Percentiles rank a stretch among this genome's conserved stretches.
These are phyloP conservation scores for Gambusia affinis DNA, from an alignment of 2,113 vertebrate species.

Conservation along the genomic window DNA sequence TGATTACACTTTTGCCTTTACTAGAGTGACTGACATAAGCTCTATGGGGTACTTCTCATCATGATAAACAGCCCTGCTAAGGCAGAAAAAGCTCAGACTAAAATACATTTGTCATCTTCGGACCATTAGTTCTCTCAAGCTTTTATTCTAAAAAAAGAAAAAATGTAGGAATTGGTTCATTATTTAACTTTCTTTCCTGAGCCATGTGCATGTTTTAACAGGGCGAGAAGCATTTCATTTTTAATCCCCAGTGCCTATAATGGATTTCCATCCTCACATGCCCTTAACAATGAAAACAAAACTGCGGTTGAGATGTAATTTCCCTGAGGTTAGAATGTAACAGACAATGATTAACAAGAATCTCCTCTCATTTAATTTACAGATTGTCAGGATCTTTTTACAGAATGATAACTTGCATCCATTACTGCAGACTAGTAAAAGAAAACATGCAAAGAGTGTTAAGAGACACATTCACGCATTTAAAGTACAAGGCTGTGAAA, in stretches of 20 bases:
- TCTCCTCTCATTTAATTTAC: slow-evolving; percentile 47
- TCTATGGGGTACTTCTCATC: slow-evolving; percentile 44
- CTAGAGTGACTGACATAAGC: slow-evolving; percentile 46
- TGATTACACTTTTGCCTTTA: slow-evolving; percentile 40
- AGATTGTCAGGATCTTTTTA: slow-evolving; percentile 41
- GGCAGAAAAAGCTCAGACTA: slow-evolving; percentile 24
- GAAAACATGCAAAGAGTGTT: slow-evolving; percentile 22
- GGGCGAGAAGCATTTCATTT: slow-evolving; percentile 34
- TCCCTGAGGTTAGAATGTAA: slow-evolving; percentile 41
- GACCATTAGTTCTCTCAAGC: slow-evolving; percentile 45
- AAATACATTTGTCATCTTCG: slow-evolving; percentile 48
- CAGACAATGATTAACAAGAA: slow-evolving; percentile 42
- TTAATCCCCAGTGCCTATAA: slow-evolving; percentile 17
- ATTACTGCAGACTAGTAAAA: slow-evolving; percentile 4
- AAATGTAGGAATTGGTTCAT: slow-evolving; percentile 13
- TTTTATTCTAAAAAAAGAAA: slow-evolving; percentile 37
- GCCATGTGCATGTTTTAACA: slow-evolving; percentile 27
- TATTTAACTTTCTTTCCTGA: slow-evolving; percentile 16
- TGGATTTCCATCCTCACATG: slow-evolving; percentile 30
- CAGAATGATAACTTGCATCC: slow-evolving; percentile 27
- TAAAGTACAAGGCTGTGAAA: slow-evolving; percentile 3
- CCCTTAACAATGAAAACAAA: slow-evolving; percentile 44
- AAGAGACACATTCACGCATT: slow-evolving; percentile 36
- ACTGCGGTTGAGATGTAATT: slow-evolving; percentile 32
- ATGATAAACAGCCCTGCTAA: slow-evolving; percentile 41